Evolutionary conservation across 1,140 invertebrate species (phyloP).

Genomic region (Xylocopa sonorina): DNA sequence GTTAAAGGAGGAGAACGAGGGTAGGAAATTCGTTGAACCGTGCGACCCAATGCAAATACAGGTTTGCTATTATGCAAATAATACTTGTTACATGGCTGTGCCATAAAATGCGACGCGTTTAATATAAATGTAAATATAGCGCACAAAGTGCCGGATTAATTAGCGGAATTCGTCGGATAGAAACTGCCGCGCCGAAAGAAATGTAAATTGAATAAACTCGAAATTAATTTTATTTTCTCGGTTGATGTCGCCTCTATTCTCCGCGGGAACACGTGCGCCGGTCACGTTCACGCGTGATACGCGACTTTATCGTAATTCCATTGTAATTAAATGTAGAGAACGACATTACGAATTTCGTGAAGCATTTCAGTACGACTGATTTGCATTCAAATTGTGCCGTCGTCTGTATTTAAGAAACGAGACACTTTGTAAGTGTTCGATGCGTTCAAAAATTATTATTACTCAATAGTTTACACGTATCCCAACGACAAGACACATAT

Average conservation of each 20-base stretch:
- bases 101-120: conserved; percentile 17
- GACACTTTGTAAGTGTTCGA: too few species aligned
- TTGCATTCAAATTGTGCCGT: too few species aligned
- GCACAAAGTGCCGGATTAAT: conserved; percentile 5
- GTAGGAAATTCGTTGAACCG: background rate
- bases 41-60: conserved; percentile 26
- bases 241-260: background rate
- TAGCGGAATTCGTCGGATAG: background rate
- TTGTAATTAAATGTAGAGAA: background rate
- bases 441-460: too few species aligned
- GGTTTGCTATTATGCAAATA: conserved; percentile 26
- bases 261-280: too few species aligned
- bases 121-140: conserved; percentile 41
- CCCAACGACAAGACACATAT: background rate
- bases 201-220: conserved; percentile 7
- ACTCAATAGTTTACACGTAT: too few species aligned
- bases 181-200: background rate
- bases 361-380: too few species aligned
- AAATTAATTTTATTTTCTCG: background rate
- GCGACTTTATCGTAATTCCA: background rate
- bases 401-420: too few species aligned
- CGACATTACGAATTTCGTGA: background rate
- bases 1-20: background rate
- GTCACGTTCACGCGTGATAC: background rate
- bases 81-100: conserved; percentile 16